Evolutionary conservation across 1,140 invertebrate genomes (phyloP).

Genomic region (Hyles vespertilio): DNA sequence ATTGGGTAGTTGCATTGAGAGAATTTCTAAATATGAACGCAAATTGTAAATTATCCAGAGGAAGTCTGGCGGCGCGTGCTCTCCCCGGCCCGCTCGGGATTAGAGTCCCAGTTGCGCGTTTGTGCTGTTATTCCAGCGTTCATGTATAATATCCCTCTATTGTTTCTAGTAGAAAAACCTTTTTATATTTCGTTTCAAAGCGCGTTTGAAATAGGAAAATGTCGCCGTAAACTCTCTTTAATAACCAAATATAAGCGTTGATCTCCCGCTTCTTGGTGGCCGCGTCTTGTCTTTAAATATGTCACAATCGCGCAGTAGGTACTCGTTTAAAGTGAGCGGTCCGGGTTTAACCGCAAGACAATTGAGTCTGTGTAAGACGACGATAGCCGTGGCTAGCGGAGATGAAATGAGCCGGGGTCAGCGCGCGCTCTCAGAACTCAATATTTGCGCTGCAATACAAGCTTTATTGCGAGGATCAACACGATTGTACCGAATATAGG

Average conservation of each 20-base stretch:
- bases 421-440: conserved; percentile 40
- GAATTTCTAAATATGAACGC: conserved; percentile 41
- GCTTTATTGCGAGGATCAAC: conserved; percentile 55
- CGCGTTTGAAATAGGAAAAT: conserved; percentile 29
- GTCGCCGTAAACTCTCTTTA: conserved; percentile 31
- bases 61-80: conserved; percentile 55
- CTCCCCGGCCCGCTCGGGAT: conserved; percentile 44
- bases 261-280: conserved; percentile 21
- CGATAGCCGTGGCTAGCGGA: conserved; percentile 52
- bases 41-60: conserved; percentile 60
- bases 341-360: conserved; percentile 49
- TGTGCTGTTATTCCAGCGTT: conserved; percentile 48
- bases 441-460: conserved; percentile 63
- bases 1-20: conserved; percentile 12
- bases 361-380: conserved; percentile 54
- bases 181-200: conserved; percentile 35
- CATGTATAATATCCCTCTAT: conserved; percentile 47
- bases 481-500: conserved; percentile 31
- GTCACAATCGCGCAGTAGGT: too few relatives aligned
- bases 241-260: conserved; percentile 20
- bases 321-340: conserved; percentile 35
- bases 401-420: conserved; percentile 63
- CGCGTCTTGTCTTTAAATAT: too few relatives aligned
- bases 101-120: conserved; percentile 59
- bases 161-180: conserved; percentile 45